Evolutionary conservation across 2,888 invertebrate genomes (phyloP).

Genomic region (Chloroclystis v-ata): DNA sequence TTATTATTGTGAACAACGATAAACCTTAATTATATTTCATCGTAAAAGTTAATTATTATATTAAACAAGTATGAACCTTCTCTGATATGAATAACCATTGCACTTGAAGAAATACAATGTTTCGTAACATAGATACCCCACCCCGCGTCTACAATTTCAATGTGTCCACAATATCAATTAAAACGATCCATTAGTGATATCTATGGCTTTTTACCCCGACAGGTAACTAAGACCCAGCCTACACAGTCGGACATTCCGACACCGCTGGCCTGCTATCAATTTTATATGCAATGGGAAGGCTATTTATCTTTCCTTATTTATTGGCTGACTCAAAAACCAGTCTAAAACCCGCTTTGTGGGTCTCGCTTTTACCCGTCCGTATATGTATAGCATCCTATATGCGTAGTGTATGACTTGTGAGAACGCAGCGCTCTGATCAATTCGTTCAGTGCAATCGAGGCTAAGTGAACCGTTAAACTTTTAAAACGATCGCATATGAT

Average conservation of each 20-base stretch:
- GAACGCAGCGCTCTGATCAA: constrained; percentile 32
- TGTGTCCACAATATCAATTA: constrained; percentile 40
- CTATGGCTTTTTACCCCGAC: constrained; percentile 41
- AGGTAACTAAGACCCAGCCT: constrained; percentile 52
- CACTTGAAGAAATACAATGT: constrained; percentile 1
- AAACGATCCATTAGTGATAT: constrained; percentile 50
- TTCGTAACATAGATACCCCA: constrained; percentile 6
- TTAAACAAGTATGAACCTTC: neutral
- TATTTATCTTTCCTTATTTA: constrained; percentile 77
- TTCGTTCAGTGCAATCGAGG: constrained; percentile 42
- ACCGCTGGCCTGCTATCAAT: constrained; percentile 71
- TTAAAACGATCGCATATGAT: constrained; percentile 37
- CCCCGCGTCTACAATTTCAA: constrained; percentile 12
- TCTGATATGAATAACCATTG: neutral
- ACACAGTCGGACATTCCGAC: constrained; percentile 59
- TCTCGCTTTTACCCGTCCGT: constrained; percentile 53
- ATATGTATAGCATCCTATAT: constrained; percentile 43
- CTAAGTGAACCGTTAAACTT: constrained; percentile 47
- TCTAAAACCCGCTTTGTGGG: constrained; percentile 57
- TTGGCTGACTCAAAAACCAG: constrained; percentile 72
- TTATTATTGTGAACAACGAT: constrained; percentile 1
- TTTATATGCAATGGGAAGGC: constrained; percentile 72
- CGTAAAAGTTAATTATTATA: constrained; percentile 1
- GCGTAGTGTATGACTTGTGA: constrained; percentile 40
- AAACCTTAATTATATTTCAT: neutral